Conservation (phyloP, 2,797 vertebrate genomes). For the Xerus rutilus region DNA sequence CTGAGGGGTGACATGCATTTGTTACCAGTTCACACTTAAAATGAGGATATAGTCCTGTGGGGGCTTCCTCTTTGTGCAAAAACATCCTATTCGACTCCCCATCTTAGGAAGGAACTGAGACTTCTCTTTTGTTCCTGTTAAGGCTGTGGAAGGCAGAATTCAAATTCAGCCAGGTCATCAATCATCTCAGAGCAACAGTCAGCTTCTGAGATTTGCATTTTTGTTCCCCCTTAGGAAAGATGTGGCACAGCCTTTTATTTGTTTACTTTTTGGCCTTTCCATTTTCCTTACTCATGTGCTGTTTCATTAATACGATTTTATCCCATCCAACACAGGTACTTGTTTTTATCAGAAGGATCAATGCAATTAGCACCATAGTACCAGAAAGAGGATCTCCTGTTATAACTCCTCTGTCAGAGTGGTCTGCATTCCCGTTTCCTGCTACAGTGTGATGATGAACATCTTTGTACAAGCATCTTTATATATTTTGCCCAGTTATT, state of each 20-base stretch:
- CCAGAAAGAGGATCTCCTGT: background rate
- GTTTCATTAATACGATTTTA: background rate
- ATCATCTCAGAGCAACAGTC: background rate
- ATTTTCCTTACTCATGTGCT: background rate
- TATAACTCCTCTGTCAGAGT: too few species aligned
- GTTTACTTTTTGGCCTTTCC: background rate
- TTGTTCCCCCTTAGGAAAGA: background rate
- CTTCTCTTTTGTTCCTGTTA: background rate
- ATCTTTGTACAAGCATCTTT: background rate
- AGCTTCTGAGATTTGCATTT: background rate
- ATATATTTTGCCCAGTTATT: background rate
- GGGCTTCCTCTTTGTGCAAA: background rate
- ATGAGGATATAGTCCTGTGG: background rate
- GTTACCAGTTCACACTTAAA: constrained; percentile 25
- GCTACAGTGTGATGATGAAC: background rate
- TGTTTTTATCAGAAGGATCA: background rate
- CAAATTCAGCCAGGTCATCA: background rate
- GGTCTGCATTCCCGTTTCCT: background rate
- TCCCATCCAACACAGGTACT: background rate
- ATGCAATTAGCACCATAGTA: background rate
- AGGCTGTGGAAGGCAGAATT: background rate
- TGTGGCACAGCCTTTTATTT: background rate
- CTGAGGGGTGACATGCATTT: background rate
- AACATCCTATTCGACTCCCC: background rate
- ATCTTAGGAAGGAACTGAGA: background rate